These are phyloP conservation scores for Ligdia adustata DNA, from an alignment of 2,888 invertebrate species.

Conservation along the genomic window DNA sequence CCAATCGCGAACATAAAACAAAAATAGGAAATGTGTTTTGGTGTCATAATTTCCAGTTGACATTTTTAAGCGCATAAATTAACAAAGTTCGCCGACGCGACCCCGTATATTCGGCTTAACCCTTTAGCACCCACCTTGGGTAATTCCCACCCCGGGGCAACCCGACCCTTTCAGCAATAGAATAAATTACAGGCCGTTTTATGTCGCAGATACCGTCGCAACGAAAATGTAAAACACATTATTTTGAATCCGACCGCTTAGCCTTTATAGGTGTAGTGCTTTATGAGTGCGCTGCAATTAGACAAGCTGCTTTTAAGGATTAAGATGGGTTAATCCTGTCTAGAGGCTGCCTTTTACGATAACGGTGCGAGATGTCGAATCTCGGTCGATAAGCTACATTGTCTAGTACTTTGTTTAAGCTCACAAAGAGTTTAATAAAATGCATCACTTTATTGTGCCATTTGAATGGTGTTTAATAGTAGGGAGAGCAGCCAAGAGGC, in stretches of 20 bases:
- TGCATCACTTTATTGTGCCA: slow-evolving; percentile 29
- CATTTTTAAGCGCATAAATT: slow-evolving; percentile 85
- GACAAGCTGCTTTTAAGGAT: slow-evolving; percentile 77
- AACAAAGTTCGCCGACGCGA: slow-evolving; percentile 81
- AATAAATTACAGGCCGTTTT: slow-evolving; percentile 84
- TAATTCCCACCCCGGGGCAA: slow-evolving; percentile 80
- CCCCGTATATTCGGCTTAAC: slow-evolving; percentile 83
- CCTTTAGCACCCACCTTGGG: slow-evolving; percentile 84
- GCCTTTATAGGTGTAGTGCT: slow-evolving; percentile 80
- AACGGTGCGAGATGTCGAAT: slow-evolving; percentile 64
- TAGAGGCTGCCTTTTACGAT: slow-evolving; percentile 63
- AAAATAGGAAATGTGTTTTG: slow-evolving; percentile 80
- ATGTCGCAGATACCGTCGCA: slow-evolving; percentile 80
- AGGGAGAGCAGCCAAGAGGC: slow-evolving; percentile 30
- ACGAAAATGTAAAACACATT: slow-evolving; percentile 83
- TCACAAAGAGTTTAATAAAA: slow-evolving; percentile 28
- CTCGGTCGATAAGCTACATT: slow-evolving; percentile 24
- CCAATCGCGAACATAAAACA: slow-evolving; percentile 63
- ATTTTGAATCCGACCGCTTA: slow-evolving; percentile 82
- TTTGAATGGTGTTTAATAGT: slow-evolving; percentile 34
- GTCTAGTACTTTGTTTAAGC: slow-evolving; percentile 12
- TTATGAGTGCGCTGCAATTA: slow-evolving; percentile 78
- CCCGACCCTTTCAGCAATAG: slow-evolving; percentile 84
- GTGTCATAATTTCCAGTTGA: slow-evolving; percentile 83
- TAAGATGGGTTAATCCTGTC: slow-evolving; percentile 55